These are phyloP conservation scores for Seriola rivoliana DNA, from an alignment of 2,113 vertebrate genomes.

Conservation along the genomic window DNA sequence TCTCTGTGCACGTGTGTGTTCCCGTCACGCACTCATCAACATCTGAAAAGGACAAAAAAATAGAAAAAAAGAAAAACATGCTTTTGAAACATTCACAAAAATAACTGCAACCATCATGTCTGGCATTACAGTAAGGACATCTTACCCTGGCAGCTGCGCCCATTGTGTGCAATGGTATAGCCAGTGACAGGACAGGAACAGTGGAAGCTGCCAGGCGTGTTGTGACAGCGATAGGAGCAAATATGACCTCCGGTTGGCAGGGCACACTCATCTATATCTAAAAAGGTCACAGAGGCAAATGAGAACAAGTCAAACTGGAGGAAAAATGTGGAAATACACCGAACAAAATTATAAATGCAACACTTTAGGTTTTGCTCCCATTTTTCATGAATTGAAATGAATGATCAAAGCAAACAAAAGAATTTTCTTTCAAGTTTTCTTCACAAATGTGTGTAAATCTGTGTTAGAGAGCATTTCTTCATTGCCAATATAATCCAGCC, in stretches of 20 bases:
- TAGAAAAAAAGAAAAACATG: background rate
- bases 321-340: no score
- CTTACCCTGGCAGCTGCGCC: constrained; percentile 96
- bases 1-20: constrained; percentile 90
- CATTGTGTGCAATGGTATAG: constrained; percentile 91
- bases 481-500: no score
- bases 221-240: constrained; percentile 92
- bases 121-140: background rate
- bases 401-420: no score
- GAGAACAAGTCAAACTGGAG: background rate
- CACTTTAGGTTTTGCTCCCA: no score
- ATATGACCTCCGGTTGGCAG: constrained; percentile 97
- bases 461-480: no score
- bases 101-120: background rate
- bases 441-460: no score
- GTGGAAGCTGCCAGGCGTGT: constrained; percentile 93
- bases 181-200: constrained; percentile 91
- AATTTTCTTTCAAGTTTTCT: no score
- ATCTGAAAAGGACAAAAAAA: constrained; percentile 81
- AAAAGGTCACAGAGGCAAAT: background rate
- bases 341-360: no score
- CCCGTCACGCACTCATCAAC: constrained; percentile 93
- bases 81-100: background rate
- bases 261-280: constrained; percentile 98
- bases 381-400: no score